Evolutionary conservation across 2,888 invertebrate genomes (phyloP), one percentile per base, ranked within the genome.

Genomic region (Fabriciana adippe): DNA sequence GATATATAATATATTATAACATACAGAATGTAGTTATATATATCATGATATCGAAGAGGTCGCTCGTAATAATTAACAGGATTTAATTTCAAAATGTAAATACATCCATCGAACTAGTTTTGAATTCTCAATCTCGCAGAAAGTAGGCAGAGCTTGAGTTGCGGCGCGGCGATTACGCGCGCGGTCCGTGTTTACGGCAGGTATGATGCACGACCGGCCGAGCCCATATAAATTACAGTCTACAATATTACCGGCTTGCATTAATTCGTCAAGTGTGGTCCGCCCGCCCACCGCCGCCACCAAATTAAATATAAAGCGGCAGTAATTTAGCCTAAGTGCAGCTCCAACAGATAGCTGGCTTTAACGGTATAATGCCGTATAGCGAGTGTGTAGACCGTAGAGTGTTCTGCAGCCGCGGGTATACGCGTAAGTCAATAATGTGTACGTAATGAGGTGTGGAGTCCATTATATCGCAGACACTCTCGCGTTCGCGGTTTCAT

Each of bases 261-360:
- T 80, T 81, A 81, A 79, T 82, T 80, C 83, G 78, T 83, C 84
- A 81, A 81, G 86, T 86, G 86, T 82, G 85, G 84, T 83, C 85
- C 55, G 59, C 62, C 64, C 57, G 54, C 57, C 57, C 55, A 57
- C 57, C 60, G 54, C 66, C 56, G 55, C 59, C 69, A 54, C 64
- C 67, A 66, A 70, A 69, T 72, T 71, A 71, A 74, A 74, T 73
- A 70, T 71, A 70, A 70, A 69, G 55, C 68, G 62, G 55, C 61
- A 63, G 66, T 70, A 65, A 70, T 72, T 73, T 57, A 60, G 66
- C 54, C 59, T 62, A 63, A 71, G 70, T 70, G 72, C 64, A 47
- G 62, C 55, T 60, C 48, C 54, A 26, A 11, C 11, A 41, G 68
- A 65, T 63, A 67, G 61, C 67, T 41, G 62, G 31, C 47, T 47